phyloP scores from a whole-genome alignment of 2,797 vertebrate species.

The Sphenopsis melanotis region DNA sequence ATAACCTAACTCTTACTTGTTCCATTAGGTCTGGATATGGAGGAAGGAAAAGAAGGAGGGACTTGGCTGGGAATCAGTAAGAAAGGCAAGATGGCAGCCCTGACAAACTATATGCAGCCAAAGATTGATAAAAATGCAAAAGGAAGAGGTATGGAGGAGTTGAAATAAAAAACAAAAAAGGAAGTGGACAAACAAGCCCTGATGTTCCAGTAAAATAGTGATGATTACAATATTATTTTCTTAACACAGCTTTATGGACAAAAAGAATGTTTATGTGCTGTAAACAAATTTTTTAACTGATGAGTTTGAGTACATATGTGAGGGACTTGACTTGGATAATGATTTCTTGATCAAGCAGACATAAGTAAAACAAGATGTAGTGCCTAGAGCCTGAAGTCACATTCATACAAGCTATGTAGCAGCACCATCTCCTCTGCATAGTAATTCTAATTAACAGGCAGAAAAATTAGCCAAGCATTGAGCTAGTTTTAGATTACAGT shows the following conservation, averaged over 20 bases:
- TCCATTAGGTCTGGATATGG: slow-evolving; percentile 88
- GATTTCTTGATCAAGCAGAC: neutral
- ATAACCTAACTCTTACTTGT: neutral
- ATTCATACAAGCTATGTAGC: neutral
- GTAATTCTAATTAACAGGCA: neutral
- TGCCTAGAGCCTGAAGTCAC: neutral
- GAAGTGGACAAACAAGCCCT: neutral
- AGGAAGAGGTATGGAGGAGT: slow-evolving; percentile 83
- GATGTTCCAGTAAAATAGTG: neutral
- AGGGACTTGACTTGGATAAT: neutral
- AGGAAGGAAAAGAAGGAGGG: slow-evolving; percentile 91
- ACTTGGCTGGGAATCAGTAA: slow-evolving; percentile 95
- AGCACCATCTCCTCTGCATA: neutral
- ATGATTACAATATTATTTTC: neutral
- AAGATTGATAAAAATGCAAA: slow-evolving; percentile 80
- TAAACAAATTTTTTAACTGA: neutral
- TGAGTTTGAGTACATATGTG: neutral
- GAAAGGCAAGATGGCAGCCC: slow-evolving; percentile 87
- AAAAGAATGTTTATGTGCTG: neutral
- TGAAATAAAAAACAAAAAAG: neutral
- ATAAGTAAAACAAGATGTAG: neutral
- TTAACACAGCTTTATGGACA: neutral
- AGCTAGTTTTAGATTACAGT: neutral
- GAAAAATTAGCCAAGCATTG: neutral
- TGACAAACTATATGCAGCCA: slow-evolving; percentile 94